phyloP scores from a whole-genome alignment of 2,113 vertebrate genomes.

The Rissa tridactyla region DNA sequence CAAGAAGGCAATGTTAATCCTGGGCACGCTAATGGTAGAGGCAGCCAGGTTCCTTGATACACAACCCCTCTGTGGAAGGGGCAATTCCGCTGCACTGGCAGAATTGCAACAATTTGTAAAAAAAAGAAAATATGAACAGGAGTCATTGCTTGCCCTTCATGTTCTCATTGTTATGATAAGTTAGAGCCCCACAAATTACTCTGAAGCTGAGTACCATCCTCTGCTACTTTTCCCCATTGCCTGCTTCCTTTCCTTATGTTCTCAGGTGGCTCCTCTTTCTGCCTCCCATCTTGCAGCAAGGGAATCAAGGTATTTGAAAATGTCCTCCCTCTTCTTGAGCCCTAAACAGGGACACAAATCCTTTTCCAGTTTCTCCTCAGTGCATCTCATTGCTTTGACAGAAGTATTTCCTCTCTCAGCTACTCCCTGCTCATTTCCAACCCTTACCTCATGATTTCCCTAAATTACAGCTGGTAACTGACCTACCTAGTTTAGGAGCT shows the following conservation, averaged over 20 bases:
- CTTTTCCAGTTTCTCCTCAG: neutral
- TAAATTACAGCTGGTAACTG: neutral
- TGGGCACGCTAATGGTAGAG: neutral
- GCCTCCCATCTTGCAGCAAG: neutral
- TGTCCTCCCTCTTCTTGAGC: neutral
- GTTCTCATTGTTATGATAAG: neutral
- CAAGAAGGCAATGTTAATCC: neutral
- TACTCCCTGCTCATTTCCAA: neutral
- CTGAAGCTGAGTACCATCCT: neutral
- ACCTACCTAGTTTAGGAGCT: neutral
- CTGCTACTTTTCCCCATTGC: neutral
- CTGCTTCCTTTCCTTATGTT: neutral
- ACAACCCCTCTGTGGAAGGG: neutral
- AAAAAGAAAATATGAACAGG: accelerated
- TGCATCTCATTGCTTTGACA: neutral
- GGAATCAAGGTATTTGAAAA: neutral
- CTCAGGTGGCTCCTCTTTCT: neutral
- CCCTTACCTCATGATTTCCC: neutral
- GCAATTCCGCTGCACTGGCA: neutral
- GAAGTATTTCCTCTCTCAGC: neutral
- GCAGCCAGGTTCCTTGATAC: neutral
- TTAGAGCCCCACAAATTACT: neutral
- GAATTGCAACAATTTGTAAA: neutral
- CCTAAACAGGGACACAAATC: neutral
- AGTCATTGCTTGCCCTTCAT: neutral